Conservation (phyloP, 2,797 vertebrate species). For the Micrastur ruficollis region DNA sequence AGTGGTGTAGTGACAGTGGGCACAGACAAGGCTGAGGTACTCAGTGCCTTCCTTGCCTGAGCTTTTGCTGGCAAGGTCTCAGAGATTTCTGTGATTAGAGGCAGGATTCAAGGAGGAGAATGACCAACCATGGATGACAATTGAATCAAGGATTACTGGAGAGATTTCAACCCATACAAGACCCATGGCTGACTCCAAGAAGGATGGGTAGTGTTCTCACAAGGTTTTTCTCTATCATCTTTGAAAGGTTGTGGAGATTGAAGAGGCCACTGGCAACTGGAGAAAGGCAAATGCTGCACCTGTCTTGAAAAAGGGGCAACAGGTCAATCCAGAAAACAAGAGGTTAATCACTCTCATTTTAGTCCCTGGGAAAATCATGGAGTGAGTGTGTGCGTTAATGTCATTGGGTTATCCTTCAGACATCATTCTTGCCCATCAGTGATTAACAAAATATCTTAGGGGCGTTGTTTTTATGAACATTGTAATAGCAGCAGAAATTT, state of each 20-base stretch:
- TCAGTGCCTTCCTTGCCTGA: neutral
- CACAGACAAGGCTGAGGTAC: neutral
- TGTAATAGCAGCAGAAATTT: neutral
- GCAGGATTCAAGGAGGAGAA: neutral
- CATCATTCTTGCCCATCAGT: neutral
- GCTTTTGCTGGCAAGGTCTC: neutral
- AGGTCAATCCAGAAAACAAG: neutral
- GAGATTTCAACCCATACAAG: neutral
- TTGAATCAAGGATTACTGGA: neutral
- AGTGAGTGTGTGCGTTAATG: accelerated
- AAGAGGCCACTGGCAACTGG: neutral
- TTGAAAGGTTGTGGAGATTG: neutral
- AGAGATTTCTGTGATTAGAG: neutral
- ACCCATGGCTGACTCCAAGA: accelerated
- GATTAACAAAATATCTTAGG: neutral
- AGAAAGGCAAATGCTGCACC: neutral
- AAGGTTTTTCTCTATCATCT: neutral
- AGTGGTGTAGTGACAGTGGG: neutral
- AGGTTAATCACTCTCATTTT: neutral
- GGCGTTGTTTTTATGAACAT: neutral
- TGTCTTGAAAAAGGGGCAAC: neutral
- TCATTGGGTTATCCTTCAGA: neutral
- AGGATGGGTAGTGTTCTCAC: neutral
- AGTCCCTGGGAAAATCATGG: neutral
- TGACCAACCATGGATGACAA: neutral